Evolutionary conservation across 2,797 vertebrate genomes (phyloP).

Genomic region (Selene dorsalis): DNA sequence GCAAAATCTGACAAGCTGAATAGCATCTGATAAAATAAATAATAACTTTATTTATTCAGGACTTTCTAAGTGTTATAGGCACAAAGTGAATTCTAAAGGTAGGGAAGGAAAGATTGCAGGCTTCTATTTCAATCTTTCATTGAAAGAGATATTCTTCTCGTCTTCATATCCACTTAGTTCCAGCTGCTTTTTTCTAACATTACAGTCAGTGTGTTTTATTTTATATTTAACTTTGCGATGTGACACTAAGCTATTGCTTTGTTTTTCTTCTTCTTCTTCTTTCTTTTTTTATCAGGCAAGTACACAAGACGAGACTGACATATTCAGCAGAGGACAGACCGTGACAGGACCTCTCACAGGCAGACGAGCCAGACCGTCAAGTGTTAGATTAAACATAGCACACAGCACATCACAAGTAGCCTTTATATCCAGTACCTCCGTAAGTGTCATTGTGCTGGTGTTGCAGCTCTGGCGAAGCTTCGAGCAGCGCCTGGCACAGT

Average conservation of each 20-base stretch:
- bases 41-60: conserved; percentile 30
- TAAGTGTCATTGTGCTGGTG: conserved; percentile 26
- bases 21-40: conserved; percentile 43
- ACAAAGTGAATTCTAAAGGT: conserved; percentile 22
- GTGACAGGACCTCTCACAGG: conserved; percentile 18
- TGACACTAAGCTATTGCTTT: not conserved
- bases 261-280: not conserved
- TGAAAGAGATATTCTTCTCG: conserved; percentile 1
- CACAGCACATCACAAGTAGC: conserved; percentile 6
- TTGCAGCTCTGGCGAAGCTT: conserved; percentile 43
- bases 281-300: not conserved
- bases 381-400: conserved; percentile 35
- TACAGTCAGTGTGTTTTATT: not conserved
- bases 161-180: not conserved
- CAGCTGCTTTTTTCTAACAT: not conserved
- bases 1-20: conserved; percentile 46
- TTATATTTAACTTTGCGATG: not conserved
- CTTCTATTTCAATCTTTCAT: conserved; percentile 16
- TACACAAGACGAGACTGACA: conserved; percentile 41
- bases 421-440: conserved; percentile 10
- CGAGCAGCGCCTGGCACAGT: conserved; percentile 33
- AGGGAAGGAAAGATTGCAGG: conserved; percentile 7
- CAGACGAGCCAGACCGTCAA: conserved; percentile 26
- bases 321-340: conserved; percentile 21
- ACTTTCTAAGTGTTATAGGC: conserved; percentile 15